Evolutionary conservation across 2,113 vertebrate species (phyloP), one percentile per base, ranked within the genome.

Genomic region (Egretta garzetta): DNA sequence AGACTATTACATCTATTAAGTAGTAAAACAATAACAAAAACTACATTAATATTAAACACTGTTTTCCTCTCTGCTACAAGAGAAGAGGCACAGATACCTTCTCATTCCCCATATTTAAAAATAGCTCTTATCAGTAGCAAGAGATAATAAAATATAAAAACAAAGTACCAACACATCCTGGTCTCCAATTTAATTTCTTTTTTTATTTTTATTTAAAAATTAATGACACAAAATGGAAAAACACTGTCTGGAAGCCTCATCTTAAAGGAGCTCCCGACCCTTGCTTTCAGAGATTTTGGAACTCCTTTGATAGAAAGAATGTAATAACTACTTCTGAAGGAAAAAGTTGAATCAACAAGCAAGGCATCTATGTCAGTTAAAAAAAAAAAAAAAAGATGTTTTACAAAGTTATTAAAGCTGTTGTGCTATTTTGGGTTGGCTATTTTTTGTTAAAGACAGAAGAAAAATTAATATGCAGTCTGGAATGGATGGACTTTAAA

Each of bases 301-400:
- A 64, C 1, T 13, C 14, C 30, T 76, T 64, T 77, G 12, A 63
- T 1, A 90, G 43, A 79, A 86, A 83, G n/a, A 82, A 81, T 55
- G 28, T 37, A 63, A 0, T 32, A 91, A 75, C 20, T 55, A 37
- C 16, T 79, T 89, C 76, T 50, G 33, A 80, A 79, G 68, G 70
- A 64, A 93, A 88, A 90, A 67, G 33, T 23, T 92, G 41, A 93
- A 79, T 73, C 84, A 96, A 92, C 58, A 88, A 85, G 81, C 41
- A 80, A 91, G 55, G 50, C 41, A 70, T 53, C 43, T 59, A 37
- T 33, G 33, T 28, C 20, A 71, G 52, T 43, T 45, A 53, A 70
- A 86, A 56, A 41, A 39, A 39, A 39, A 39, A 39, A 39, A 41
- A 41, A 72, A 82, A 66, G n/a, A 86, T 30, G 15, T 14, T 92